Evolutionary conservation across 2,888 invertebrate species (phyloP), one percentile per base, ranked within the genome.

Genomic region (Melanophora roralis): DNA sequence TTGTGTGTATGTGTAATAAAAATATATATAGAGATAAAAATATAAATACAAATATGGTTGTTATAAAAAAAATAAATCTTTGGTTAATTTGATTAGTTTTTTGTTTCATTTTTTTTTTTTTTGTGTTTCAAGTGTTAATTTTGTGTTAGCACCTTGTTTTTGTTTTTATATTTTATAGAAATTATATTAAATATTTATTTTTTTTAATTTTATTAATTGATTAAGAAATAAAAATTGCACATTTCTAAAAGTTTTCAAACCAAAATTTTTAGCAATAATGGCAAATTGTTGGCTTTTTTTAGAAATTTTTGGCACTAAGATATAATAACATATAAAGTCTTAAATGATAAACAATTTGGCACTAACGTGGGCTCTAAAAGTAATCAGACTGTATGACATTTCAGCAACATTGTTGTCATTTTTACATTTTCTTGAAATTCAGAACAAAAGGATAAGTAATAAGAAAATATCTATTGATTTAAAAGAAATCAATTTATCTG

Each of bases 31-130:
- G 21, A 21, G 21, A 12, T 47, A 12, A 8, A 47, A 19, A 47
- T 19, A 21, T 19, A 19, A 47, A 47, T 47, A 21, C 19, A 64
- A 49, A 36, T 16, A 21, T 16, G 0, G 21, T 47, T 32, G 49
- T 59, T 59, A 1, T 67, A n/a, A 67, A 27, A 68, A 64, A 73
- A 75, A 62, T 68, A 78, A 76, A 79, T 81, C 78, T 83, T 81
- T 81, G 75, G 77, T 84, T 83, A 80, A 82, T 81, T 83, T 84
- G 83, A 82, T 84, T 84, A 80, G 77, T 83, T 82, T 55, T 60
- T 55, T n/a, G 23, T 80, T 82, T 82, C 51, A 62, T 74, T 78
- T 77, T 76, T 69, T 60, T 47, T 55, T 57, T 49, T 68, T 43
- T 8, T 59, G 57, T 72, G 27, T 71, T 75, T 32, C 8, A 27